These are phyloP conservation scores for Drymonia ruficornis DNA, from an alignment of 2,888 invertebrate species.

Conservation along the genomic window DNA sequence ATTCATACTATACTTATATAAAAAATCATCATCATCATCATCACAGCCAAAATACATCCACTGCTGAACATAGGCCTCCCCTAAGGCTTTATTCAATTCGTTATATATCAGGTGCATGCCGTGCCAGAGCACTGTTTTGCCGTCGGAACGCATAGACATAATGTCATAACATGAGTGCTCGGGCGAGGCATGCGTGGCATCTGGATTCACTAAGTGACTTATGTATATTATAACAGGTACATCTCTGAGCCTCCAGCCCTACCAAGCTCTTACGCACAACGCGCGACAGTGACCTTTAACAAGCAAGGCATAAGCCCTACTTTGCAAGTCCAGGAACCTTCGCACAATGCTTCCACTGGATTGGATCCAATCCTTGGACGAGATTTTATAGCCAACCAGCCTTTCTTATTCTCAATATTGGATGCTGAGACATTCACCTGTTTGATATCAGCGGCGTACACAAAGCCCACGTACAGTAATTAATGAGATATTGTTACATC, in stretches of 20 bases:
- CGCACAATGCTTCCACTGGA: background rate
- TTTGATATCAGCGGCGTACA: background rate
- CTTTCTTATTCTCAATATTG: background rate
- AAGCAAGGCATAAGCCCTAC: background rate
- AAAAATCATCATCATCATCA: too few species aligned
- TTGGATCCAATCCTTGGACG: background rate
- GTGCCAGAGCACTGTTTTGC: too few species aligned
- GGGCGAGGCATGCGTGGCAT: too few species aligned
- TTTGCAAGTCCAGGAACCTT: background rate
- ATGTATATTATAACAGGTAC: conserved; percentile 23
- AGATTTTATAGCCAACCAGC: background rate
- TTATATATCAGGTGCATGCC: too few species aligned
- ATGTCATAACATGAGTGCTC: too few species aligned
- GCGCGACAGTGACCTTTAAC: background rate
- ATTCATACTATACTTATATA: too few species aligned
- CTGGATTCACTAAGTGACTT: too few species aligned
- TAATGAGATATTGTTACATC: too few species aligned
- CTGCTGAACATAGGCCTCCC: too few species aligned
- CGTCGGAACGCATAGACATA: too few species aligned
- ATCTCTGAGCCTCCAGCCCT: conserved; percentile 27
- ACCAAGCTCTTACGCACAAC: conserved; percentile 18
- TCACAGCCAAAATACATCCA: too few species aligned
- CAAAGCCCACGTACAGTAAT: background rate
- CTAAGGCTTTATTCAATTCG: too few species aligned
- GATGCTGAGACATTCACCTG: background rate